These are phyloP conservation scores for Drosophila orosa DNA, from an alignment of 1,140 invertebrate genomes.

Conservation along the genomic window DNA sequence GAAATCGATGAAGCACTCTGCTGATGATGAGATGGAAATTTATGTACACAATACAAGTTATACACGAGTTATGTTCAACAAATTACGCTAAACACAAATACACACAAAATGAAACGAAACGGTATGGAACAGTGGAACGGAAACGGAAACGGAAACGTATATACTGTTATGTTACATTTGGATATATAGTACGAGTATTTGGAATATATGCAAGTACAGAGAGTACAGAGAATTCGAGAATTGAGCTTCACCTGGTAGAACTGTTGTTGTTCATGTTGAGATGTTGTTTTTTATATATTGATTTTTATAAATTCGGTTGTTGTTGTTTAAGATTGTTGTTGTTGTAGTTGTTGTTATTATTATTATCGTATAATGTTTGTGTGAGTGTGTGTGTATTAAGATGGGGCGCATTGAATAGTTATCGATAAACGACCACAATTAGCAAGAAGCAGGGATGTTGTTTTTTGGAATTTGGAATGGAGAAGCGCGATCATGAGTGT, in stretches of 20 bases:
- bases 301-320: conserved; percentile 44
- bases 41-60: conserved; percentile 19
- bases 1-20: conserved; percentile 12
- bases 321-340: conserved; percentile 36
- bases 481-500: conserved; percentile 30
- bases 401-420: conserved; percentile 34
- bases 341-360: conserved; percentile 39
- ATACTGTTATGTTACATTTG: conserved; percentile 39
- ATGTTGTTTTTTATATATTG: conserved; percentile 23
- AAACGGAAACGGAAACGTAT: conserved; percentile 36
- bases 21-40: conserved; percentile 16
- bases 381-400: conserved; percentile 16
- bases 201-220: conserved; percentile 48
- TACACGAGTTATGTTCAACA: conserved; percentile 19
- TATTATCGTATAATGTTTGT: conserved; percentile 21
- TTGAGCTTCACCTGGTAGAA: conserved; percentile 83
- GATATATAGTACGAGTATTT: conserved; percentile 40
- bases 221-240: conserved; percentile 65
- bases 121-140: conserved; percentile 44
- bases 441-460: conserved; percentile 33
- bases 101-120: conserved; percentile 43
- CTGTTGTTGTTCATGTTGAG: conserved; percentile 69
- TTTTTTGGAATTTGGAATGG: conserved; percentile 25
- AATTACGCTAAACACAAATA: conserved; percentile 40
- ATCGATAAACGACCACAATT: conserved; percentile 41